Percentiles rank a stretch among this genome's conserved stretches.
Evolutionary conservation across 2,888 invertebrate genomes (phyloP).

Genomic region (Drosophila emarginata): DNA sequence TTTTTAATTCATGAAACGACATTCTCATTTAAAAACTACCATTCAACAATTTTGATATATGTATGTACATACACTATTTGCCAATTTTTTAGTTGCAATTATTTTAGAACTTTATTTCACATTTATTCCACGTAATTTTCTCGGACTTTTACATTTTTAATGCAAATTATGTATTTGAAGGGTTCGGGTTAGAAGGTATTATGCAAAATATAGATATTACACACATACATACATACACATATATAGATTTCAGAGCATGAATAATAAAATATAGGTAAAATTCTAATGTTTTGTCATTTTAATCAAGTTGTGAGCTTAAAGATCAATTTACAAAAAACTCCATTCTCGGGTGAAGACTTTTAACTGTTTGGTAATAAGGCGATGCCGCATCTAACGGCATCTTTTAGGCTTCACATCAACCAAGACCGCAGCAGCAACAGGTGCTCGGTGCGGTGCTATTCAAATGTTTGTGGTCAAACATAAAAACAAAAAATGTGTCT

Average conservation of each 20-base stretch:
- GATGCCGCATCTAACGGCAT: slow-evolving; percentile 30
- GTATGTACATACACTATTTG: no score
- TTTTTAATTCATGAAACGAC: no score
- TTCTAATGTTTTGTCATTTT: slow-evolving; percentile 5
- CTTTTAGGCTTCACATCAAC: slow-evolving; percentile 43
- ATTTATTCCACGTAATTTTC: not conserved
- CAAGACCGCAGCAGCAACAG: slow-evolving; percentile 13
- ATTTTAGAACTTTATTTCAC: not conserved
- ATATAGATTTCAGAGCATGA: not conserved
- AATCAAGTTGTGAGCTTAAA: slow-evolving; percentile 7
- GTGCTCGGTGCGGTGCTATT: slow-evolving; percentile 31
- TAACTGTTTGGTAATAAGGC: slow-evolving; percentile 18
- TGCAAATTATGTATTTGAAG: not conserved
- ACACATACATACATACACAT: no score
- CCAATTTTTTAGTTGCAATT: no score
- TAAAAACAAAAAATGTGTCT: slow-evolving; percentile 15
- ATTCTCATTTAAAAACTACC: no score
- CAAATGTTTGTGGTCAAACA: slow-evolving; percentile 69
- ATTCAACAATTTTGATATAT: no score
- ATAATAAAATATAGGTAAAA: slow-evolving; percentile 23
- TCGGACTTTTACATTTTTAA: not conserved
- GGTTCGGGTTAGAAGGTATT: not conserved
- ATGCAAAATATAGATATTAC: slow-evolving; percentile 10
- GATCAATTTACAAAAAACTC: not conserved
- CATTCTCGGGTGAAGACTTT: slow-evolving; percentile 10